Conservation (phyloP, 1,140 invertebrate species). For the Trypoxylus dichotomus region DNA sequence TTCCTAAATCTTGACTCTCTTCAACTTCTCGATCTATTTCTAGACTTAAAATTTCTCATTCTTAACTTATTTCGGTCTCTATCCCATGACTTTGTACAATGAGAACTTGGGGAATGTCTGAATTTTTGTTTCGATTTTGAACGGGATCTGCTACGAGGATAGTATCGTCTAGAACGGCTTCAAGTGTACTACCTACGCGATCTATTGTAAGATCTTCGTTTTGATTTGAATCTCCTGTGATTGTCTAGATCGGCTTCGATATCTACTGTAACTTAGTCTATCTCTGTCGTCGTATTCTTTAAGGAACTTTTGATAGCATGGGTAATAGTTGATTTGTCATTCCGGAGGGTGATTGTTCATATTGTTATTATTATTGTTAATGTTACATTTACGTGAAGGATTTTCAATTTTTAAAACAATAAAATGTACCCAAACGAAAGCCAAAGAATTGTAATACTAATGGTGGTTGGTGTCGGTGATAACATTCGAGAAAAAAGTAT, state of each 20-base stretch:
- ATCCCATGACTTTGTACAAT: conserved; percentile 53
- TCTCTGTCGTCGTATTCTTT: conserved; percentile 50
- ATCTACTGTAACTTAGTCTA: conserved; percentile 36
- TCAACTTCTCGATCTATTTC: neutral
- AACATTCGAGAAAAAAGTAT: too few species aligned
- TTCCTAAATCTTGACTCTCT: conserved; percentile 46
- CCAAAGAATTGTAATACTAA: too few species aligned
- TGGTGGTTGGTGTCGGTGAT: too few species aligned
- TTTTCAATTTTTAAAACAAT: too few species aligned
- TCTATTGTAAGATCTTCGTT: conserved; percentile 42
- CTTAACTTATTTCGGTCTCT: conserved; percentile 36
- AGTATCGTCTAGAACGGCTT: neutral
- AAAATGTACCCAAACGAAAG: too few species aligned
- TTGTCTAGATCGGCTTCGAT: conserved; percentile 45
- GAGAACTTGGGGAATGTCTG: conserved; percentile 45
- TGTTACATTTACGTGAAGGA: too few species aligned
- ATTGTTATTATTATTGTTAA: conserved; percentile 30
- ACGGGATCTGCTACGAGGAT: conserved; percentile 25
- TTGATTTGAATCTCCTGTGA: conserved; percentile 29
- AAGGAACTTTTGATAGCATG: conserved; percentile 57
- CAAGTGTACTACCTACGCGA: neutral
- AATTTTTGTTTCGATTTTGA: conserved; percentile 33
- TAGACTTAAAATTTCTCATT: too few species aligned
- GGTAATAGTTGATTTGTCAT: conserved; percentile 48
- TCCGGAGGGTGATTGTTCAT: conserved; percentile 40